Base-by-base conservation (phyloP, 2,888 invertebrate species). In the Cylindroiulus punctatus region DNA sequence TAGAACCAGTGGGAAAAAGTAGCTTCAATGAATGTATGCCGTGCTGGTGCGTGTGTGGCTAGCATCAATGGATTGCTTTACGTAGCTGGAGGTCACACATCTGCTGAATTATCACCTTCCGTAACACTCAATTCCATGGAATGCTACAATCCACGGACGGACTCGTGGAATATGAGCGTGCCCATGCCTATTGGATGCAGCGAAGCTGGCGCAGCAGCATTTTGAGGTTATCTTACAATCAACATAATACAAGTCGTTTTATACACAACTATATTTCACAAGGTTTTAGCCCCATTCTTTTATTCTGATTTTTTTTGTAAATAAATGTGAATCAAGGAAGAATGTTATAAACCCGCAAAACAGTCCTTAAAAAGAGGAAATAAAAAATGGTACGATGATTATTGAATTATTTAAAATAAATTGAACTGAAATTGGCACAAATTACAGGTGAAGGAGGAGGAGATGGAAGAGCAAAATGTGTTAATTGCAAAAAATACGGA, bases 191-290 rank as follows among this genome's bases (percentile, higher is more conserved):
- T 95, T 90, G 95, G 95, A 89, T 93, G 97, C 88, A 95, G 96
- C 86, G 97, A 97, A 91, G 96, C 96, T 82, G 96, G 96, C 87
- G 96, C 96, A 88, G 95, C 96, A 87, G 94, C 96, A 90, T 94
- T 93, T 88, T 93, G 92, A 93, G 86, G 14, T 17, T 26, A 30
- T 76, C 14, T 30, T 14, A 14, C 1, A 30, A 30, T 76, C 26
- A 12, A 76, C 30, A 12, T 14, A 26, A 26, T 65, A 22, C 12
- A 76, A 26, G 14, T 76, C 30, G 26, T 76, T 76, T 76, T 26
- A 76, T 30, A 26, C 17, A 76, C 1, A 12, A 76, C 12, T 76
- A 30, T 76, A 65, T 26, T 52, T 22, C 65, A 12, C 30, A 76
- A 76, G 22, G 30, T 76, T 26, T 30, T 76, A 30, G 26, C 22